Percentiles rank a stretch among this genome's conserved stretches.
phyloP scores from a whole-genome alignment of 2,113 vertebrate genomes.

The Scartelaos histophorus region DNA sequence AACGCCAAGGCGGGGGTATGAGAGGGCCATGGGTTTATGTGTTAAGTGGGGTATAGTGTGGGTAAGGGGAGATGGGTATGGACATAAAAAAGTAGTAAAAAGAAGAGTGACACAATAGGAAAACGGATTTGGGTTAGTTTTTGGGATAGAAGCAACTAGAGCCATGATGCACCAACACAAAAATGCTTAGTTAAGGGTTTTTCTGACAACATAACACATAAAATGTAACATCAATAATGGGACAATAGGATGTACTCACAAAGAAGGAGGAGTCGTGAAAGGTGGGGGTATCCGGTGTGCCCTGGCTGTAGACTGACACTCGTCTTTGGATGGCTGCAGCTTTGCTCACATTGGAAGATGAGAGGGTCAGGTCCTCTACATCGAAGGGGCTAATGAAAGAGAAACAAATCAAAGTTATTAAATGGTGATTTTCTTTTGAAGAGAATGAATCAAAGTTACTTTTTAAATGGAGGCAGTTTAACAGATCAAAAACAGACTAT shows the following conservation, averaged over 20 bases:
- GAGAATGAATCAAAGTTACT: not conserved
- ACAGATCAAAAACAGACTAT: no score
- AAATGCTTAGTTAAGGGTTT: not conserved
- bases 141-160: conserved; percentile 1
- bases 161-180: not conserved
- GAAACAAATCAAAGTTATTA: not conserved
- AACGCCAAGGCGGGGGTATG: conserved; percentile 41
- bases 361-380: conserved; percentile 90
- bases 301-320: conserved; percentile 96
- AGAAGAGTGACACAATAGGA: conserved; percentile 42
- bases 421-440: not conserved
- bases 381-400: conserved; percentile 86
- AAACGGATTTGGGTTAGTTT: conserved; percentile 72
- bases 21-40: conserved; percentile 29
- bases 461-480: no score
- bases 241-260: conserved; percentile 79
- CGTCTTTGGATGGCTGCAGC: conserved; percentile 89
- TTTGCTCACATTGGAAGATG: conserved; percentile 88
- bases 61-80: conserved; percentile 27
- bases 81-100: conserved; percentile 22
- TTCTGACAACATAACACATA: not conserved
- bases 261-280: conserved; percentile 94
- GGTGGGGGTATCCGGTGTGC: conserved; percentile 93
- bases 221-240: not conserved
- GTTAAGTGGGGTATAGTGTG: conserved; percentile 35